Percentiles rank a stretch among this genome's conserved stretches.
These are phyloP conservation scores for Simalia tracyae DNA, from an alignment of 2,797 vertebrate genomes.

Conservation along the genomic window DNA sequence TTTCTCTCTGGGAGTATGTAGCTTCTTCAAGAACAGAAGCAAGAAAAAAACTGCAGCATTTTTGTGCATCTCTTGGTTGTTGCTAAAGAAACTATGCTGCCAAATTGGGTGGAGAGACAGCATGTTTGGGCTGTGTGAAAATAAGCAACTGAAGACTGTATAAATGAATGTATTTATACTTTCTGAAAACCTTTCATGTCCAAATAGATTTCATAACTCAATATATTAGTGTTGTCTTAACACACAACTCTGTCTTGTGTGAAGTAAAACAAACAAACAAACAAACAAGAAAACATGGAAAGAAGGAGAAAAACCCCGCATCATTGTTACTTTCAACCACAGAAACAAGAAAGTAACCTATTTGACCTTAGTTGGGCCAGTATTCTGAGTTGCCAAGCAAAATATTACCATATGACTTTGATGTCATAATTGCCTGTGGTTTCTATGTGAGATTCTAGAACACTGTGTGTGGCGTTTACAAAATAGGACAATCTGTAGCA, in stretches of 20 bases:
- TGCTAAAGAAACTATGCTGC: neutral
- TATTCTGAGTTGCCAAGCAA: neutral
- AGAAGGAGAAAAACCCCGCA: neutral
- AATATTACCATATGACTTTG: neutral
- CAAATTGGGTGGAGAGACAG: neutral
- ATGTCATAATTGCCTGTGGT: neutral
- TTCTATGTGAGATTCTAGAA: neutral
- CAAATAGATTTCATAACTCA: neutral
- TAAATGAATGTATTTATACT: neutral
- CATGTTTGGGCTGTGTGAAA: neutral
- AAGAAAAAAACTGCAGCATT: neutral
- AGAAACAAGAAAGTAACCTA: neutral
- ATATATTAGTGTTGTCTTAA: neutral
- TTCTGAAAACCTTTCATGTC: neutral
- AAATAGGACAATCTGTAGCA: neutral
- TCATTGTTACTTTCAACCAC: neutral
- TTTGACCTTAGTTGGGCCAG: neutral
- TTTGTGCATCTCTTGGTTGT: neutral
- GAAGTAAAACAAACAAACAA: neutral
- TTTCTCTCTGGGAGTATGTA: neutral
- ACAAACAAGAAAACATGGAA: neutral
- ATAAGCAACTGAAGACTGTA: neutral
- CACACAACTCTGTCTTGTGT: neutral
- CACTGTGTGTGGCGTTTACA: neutral
- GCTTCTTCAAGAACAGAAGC: neutral